These are phyloP conservation scores for Aradophagus sp. DNA, from an alignment of 1,140 invertebrate species.

Conservation along the genomic window DNA sequence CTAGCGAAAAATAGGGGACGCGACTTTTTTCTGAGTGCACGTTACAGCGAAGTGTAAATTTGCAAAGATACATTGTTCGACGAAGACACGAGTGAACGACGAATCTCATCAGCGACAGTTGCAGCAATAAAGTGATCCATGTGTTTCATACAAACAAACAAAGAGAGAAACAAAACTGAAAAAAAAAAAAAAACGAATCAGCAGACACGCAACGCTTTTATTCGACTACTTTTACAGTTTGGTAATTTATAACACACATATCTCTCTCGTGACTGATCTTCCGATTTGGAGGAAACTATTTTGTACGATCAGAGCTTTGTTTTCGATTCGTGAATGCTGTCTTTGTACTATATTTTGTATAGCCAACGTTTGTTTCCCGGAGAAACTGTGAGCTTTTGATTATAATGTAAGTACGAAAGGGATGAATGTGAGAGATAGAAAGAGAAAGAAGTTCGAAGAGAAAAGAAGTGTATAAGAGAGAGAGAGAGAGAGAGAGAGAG, in stretches of 20 bases:
- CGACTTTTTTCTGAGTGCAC: no score
- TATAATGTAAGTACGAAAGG: slow-evolving; percentile 37
- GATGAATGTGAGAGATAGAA: slow-evolving; percentile 35
- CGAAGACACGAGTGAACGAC: slow-evolving; percentile 11
- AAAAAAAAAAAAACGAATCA: no score
- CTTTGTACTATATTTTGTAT: slow-evolving; percentile 53
- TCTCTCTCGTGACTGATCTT: slow-evolving; percentile 53
- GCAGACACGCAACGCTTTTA: slow-evolving; percentile 32
- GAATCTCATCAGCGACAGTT: slow-evolving; percentile 52
- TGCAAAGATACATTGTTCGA: no score
- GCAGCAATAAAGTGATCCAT: slow-evolving; percentile 42
- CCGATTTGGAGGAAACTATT: slow-evolving; percentile 55
- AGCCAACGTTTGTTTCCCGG: slow-evolving; percentile 48
- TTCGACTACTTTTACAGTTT: slow-evolving; percentile 52
- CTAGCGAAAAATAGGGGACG: no score
- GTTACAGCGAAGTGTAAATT: no score
- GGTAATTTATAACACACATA: slow-evolving; percentile 57
- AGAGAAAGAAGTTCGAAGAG: slow-evolving; percentile 12
- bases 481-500: no score
- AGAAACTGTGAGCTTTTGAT: slow-evolving; percentile 48
- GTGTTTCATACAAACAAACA: slow-evolving; percentile 26
- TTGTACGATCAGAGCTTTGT: slow-evolving; percentile 55
- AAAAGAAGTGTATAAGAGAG: no score
- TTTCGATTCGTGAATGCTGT: slow-evolving; percentile 49
- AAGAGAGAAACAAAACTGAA: no score